Conservation (phyloP, 1,140 invertebrate species). For the Drosophila watanabei region DNA sequence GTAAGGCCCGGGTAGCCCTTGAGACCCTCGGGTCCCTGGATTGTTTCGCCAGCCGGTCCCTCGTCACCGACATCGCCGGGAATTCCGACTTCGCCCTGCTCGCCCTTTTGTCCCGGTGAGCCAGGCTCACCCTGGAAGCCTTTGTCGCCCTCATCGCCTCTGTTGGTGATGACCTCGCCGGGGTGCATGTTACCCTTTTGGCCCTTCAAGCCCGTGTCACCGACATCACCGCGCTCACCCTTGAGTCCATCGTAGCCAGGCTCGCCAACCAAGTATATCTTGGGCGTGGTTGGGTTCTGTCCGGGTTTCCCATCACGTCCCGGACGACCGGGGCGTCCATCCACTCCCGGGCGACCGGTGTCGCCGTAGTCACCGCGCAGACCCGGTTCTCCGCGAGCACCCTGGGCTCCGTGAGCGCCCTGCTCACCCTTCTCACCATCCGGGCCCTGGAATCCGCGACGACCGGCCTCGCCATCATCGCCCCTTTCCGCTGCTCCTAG, state of each 20-base stretch:
- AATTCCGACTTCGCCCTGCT: slow-evolving; percentile 56
- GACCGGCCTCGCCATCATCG: slow-evolving; percentile 84
- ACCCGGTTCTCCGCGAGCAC: slow-evolving; percentile 86
- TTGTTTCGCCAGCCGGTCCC: slow-evolving; percentile 64
- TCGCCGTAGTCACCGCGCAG: slow-evolving; percentile 86
- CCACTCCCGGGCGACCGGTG: slow-evolving; percentile 85
- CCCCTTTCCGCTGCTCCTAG: slow-evolving; percentile 13
- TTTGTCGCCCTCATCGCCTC: slow-evolving; percentile 65
- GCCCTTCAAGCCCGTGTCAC: slow-evolving; percentile 86
- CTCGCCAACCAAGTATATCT: slow-evolving; percentile 86
- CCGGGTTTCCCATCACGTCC: slow-evolving; percentile 87
- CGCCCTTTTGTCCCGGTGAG: slow-evolving; percentile 72
- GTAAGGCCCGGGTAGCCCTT: slow-evolving; percentile 87
- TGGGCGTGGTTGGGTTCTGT: slow-evolving; percentile 70
- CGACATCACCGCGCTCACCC: slow-evolving; percentile 86
- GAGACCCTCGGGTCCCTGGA: slow-evolving; percentile 85
- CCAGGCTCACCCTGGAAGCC: slow-evolving; percentile 71
- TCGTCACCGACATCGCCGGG: slow-evolving; percentile 52
- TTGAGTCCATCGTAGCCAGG: slow-evolving; percentile 85
- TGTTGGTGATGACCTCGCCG: slow-evolving; percentile 67
- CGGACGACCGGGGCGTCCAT: slow-evolving; percentile 86
- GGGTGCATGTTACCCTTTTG: slow-evolving; percentile 87
- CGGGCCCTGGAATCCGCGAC: slow-evolving; percentile 86
- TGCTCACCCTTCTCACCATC: slow-evolving; percentile 80
- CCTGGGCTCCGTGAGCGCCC: slow-evolving; percentile 83